These are phyloP conservation scores for Bombyx huttoni DNA, from an alignment of 2,888 invertebrate genomes.

Conservation along the genomic window DNA sequence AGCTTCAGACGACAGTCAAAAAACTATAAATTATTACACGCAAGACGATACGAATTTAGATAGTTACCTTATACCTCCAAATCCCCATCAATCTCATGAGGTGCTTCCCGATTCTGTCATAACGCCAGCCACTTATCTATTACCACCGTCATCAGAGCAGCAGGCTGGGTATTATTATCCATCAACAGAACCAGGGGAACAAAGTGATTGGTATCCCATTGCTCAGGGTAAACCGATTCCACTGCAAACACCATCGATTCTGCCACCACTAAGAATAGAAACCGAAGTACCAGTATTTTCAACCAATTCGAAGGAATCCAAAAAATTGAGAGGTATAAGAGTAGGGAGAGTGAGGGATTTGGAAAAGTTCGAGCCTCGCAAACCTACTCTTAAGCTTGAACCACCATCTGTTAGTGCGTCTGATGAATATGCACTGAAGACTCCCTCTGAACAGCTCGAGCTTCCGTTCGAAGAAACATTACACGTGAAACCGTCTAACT, in stretches of 20 bases:
- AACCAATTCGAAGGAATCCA: slow-evolving; percentile 12
- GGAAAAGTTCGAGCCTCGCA: slow-evolving; percentile 16
- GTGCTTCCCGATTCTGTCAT: slow-evolving; percentile 22
- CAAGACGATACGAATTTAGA: slow-evolving; percentile 32
- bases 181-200: slow-evolving; percentile 33
- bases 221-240: slow-evolving; percentile 9
- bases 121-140: slow-evolving; percentile 45
- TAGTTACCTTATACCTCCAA: slow-evolving; percentile 44
- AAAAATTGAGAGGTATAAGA: not conserved
- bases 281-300: slow-evolving; percentile 17
- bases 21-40: slow-evolving; percentile 34
- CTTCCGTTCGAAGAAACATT: slow-evolving; percentile 12
- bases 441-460: slow-evolving; percentile 42
- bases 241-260: not conserved
- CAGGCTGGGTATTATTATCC: slow-evolving; percentile 32
- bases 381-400: slow-evolving; percentile 41
- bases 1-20: slow-evolving; percentile 17
- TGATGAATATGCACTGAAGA: slow-evolving; percentile 37
- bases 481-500: slow-evolving; percentile 22
- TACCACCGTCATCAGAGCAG: slow-evolving; percentile 39
- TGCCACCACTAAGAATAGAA: slow-evolving; percentile 1
- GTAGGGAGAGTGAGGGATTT: slow-evolving; percentile 7
- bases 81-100: slow-evolving; percentile 32
- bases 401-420: slow-evolving; percentile 47
- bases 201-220: slow-evolving; percentile 59